Base-by-base conservation (phyloP, 2,797 vertebrate species). In the Tapera naevia region DNA sequence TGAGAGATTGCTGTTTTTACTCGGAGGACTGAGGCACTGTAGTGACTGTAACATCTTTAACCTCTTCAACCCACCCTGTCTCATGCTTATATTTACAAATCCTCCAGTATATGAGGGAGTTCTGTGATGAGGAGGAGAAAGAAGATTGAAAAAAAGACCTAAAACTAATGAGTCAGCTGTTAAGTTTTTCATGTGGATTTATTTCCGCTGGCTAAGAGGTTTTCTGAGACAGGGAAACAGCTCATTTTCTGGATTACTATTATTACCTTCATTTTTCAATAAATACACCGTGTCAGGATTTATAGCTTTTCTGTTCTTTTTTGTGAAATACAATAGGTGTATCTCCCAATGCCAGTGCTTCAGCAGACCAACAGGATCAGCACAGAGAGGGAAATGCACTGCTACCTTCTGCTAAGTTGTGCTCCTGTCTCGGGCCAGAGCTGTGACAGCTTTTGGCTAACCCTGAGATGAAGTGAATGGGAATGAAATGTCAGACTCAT, bases 251-350 rank as follows among this genome's bases (percentile, higher is more conserved):
- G 62, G 83, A 88, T 95, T 62, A 75, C 54, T 28, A 65, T 57
- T n/a, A 87, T 76, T 89, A 37, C 89, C 51, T 50, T 76, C 53
- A 57, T 85, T 88, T 80, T 82, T 88, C 91, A 81, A 28, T 76
- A 72, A 78, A 87, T 88, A 88, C 16, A 48, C 61, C 11, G 0
- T 21, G 81, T 61, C 30, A 10, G 75, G 73, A 88, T 91, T 96
- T 89, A 73, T 45, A 79, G 14, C 37, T 46, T 66, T 56, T 39
- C 66, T 51, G 46, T 25, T 58, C 64, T n/a, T 48, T 48, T 35
- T 3, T 30, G 23, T 65, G 92, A 64, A 93, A 95, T 2, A 13
- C 22, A 85, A 32, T 58, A 33, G 45, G 35, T 37, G 35, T 54
- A 5, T 32, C 69, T n/a, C 39, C 19, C 7, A 0, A 53, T 9